Evolutionary conservation across 2,797 vertebrate species (phyloP).

Genomic region (Scyliorhinus canicula): DNA sequence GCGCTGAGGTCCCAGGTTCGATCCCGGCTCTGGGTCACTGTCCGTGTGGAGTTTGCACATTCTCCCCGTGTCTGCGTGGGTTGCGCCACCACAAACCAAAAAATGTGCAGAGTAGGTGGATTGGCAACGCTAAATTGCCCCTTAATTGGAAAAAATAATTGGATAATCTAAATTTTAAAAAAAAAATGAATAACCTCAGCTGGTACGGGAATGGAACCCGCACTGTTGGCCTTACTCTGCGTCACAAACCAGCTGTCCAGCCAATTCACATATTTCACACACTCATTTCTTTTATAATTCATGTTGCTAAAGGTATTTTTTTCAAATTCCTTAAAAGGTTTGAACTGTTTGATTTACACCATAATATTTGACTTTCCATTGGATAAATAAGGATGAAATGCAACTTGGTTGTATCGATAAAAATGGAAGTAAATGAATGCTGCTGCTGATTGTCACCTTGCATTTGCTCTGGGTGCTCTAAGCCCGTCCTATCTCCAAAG

Average conservation of each 20-base stretch:
- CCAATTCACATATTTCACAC: background rate
- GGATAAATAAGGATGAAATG: background rate
- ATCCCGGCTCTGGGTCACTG: no score
- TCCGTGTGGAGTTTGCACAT: no score
- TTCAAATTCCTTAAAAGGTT: background rate
- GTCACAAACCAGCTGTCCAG: background rate
- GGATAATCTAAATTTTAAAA: no score
- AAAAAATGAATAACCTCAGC: no score
- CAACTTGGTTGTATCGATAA: background rate
- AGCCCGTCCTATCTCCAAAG: background rate
- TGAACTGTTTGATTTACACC: background rate
- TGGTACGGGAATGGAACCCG: background rate
- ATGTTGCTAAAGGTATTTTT: background rate
- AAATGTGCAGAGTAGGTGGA: no score
- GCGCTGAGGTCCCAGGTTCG: no score
- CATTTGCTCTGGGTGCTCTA: background rate
- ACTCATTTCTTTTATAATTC: background rate
- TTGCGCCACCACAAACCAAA: no score
- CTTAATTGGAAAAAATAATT: no score
- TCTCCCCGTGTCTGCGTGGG: no score
- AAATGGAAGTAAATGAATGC: background rate
- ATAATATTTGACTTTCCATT: background rate
- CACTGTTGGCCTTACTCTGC: background rate
- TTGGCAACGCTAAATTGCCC: no score
- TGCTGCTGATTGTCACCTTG: background rate